Evolutionary conservation across 2,888 invertebrate genomes (phyloP).

Genomic region (Epirrhoe alternata): DNA sequence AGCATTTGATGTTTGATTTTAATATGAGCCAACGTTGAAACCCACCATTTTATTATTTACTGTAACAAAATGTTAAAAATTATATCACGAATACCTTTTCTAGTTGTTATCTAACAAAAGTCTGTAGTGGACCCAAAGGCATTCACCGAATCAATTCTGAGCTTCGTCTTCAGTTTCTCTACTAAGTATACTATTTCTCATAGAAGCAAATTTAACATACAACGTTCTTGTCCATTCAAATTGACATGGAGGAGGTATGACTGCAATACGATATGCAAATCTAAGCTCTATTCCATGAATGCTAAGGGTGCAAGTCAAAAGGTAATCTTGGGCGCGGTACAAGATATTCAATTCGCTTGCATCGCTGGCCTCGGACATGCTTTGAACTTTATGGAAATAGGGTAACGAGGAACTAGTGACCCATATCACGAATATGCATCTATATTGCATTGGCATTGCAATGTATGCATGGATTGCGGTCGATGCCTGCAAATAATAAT

Average conservation of each 20-base stretch:
- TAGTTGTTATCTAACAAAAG: not conserved
- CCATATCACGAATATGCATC: constrained; percentile 46
- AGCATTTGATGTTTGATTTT: too few relatives aligned
- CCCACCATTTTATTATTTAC: too few relatives aligned
- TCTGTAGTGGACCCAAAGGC: not conserved
- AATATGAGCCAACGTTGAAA: too few relatives aligned
- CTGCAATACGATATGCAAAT: constrained; percentile 15
- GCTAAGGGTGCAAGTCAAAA: constrained; percentile 29
- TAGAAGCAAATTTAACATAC: constrained; percentile 35
- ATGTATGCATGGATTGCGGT: constrained; percentile 39
- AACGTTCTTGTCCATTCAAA: constrained; percentile 42
- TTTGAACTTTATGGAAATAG: constrained; percentile 50
- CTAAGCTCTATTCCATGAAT: constrained; percentile 22
- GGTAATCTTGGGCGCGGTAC: constrained; percentile 29
- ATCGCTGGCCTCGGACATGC: constrained; percentile 46
- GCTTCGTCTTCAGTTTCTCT: constrained; percentile 12
- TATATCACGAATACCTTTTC: too few relatives aligned
- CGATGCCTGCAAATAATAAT: constrained; percentile 19
- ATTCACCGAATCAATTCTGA: not conserved
- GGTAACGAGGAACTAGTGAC: constrained; percentile 52
- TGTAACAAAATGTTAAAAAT: too few relatives aligned
- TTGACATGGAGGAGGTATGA: constrained; percentile 42
- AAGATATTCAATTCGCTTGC: constrained; percentile 56
- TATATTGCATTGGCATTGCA: constrained; percentile 44
- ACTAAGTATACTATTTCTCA: constrained; percentile 33